Conservation (phyloP, 2,797 vertebrate species). For the Xenopus petersii region DNA sequence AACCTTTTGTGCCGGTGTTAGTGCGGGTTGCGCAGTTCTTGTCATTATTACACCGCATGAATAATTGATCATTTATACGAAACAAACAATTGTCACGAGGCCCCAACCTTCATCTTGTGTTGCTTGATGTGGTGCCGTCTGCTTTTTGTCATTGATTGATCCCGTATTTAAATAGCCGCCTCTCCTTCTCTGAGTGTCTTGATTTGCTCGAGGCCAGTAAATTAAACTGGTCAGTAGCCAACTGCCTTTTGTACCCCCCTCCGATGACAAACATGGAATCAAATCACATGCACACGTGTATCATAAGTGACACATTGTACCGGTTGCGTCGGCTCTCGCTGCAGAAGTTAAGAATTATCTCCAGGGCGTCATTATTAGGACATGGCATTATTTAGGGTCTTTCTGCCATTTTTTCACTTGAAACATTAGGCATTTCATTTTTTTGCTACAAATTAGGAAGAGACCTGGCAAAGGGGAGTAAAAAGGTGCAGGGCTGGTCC, state of each 20-base stretch:
- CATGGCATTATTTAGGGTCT: slow-evolving; percentile 51
- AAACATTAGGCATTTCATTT: slow-evolving; percentile 54
- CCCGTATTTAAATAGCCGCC: slow-evolving; percentile 28
- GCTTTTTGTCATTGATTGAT: slow-evolving; percentile 37
- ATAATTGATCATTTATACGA: slow-evolving; percentile 63
- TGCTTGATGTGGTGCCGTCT: slow-evolving; percentile 35
- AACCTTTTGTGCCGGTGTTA: slow-evolving; percentile 59
- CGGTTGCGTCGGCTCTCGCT: neutral
- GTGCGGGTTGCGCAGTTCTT: slow-evolving; percentile 49
- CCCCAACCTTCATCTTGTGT: slow-evolving; percentile 43
- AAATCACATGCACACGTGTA: neutral
- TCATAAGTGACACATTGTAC: slow-evolving; percentile 24
- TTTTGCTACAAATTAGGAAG: neutral
- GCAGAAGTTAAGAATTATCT: slow-evolving; percentile 22
- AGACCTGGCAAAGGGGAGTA: too few species aligned
- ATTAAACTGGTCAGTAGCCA: slow-evolving; percentile 42
- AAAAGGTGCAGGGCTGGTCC: slow-evolving; percentile 4
- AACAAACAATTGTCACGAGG: slow-evolving; percentile 45
- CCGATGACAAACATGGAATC: slow-evolving; percentile 3
- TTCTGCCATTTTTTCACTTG: slow-evolving; percentile 61
- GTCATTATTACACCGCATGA: slow-evolving; percentile 56
- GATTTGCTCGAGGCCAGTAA: slow-evolving; percentile 10
- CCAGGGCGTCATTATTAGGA: slow-evolving; percentile 45
- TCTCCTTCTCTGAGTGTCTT: slow-evolving; percentile 17
- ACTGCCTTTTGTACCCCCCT: slow-evolving; percentile 1